A percentile compares a stretch with the other conserved stretches of the same genome.
Evolutionary conservation across 2,113 vertebrate species (phyloP).

Genomic region (Rousettus leschenaultii): DNA sequence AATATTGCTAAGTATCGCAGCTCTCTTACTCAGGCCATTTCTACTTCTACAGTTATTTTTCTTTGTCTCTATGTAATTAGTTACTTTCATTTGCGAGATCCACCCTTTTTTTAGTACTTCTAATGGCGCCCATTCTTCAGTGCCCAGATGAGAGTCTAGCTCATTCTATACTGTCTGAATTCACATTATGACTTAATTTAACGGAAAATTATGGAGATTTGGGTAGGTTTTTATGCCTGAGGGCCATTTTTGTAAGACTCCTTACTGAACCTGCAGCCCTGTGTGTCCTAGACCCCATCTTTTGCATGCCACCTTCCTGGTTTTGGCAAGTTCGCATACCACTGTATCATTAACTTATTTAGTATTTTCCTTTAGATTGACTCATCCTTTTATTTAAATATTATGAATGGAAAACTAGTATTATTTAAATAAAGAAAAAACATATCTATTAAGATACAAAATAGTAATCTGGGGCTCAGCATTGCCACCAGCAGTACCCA

Average conservation of each 20-base stretch:
- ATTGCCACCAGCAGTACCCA: too few species aligned
- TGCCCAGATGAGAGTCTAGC: neutral
- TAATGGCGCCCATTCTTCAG: neutral
- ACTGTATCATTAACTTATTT: neutral
- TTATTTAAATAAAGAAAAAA: constrained; percentile 11
- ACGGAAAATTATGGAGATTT: neutral
- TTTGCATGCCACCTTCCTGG: neutral
- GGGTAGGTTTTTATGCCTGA: neutral
- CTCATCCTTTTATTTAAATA: constrained; percentile 36
- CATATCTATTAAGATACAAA: neutral
- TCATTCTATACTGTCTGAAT: neutral
- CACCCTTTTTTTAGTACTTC: neutral
- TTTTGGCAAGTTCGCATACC: neutral
- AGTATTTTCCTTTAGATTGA: constrained; percentile 15
- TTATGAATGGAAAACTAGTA: neutral
- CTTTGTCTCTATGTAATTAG: neutral
- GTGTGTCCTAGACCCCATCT: neutral
- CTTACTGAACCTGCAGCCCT: neutral
- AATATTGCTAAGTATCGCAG: neutral
- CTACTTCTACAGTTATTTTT: neutral
- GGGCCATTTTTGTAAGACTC: neutral
- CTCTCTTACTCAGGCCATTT: neutral
- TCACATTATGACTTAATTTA: neutral
- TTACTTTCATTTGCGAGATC: neutral
- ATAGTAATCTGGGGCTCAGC: neutral